These are phyloP conservation scores for Phylloscopus collybita DNA, from an alignment of 2,797 vertebrate genomes.

Conservation along the genomic window DNA sequence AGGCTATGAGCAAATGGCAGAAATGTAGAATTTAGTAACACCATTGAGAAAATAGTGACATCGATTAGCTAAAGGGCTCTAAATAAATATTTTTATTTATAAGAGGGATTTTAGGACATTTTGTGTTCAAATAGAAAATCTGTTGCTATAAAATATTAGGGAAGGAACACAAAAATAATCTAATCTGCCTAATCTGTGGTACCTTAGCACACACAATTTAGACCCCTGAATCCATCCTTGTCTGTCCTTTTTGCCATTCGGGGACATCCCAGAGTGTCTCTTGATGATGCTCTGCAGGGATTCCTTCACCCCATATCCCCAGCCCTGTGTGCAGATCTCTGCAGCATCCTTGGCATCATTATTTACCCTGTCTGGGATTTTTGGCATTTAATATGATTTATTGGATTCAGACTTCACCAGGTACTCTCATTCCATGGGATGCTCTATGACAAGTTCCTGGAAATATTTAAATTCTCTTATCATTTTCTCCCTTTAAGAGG, in stretches of 20 bases:
- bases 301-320: background rate
- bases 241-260: background rate
- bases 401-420: background rate
- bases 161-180: background rate
- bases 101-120: background rate
- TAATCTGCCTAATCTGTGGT: accelerated
- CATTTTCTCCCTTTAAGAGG: background rate
- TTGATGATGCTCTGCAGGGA: background rate
- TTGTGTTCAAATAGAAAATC: background rate
- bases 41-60: background rate
- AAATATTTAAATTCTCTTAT: background rate
- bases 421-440: background rate
- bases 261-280: background rate
- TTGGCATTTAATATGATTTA: background rate
- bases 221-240: background rate
- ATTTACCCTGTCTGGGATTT: background rate
- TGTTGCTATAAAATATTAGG: background rate
- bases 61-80: background rate
- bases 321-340: background rate
- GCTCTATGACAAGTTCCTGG: background rate
- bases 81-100: background rate
- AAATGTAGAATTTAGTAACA: background rate
- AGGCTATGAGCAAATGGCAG: background rate
- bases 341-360: background rate
- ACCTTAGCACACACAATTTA: background rate